phyloP scores from a whole-genome alignment of 2,113 vertebrate species.

The Regulus satrapa region DNA sequence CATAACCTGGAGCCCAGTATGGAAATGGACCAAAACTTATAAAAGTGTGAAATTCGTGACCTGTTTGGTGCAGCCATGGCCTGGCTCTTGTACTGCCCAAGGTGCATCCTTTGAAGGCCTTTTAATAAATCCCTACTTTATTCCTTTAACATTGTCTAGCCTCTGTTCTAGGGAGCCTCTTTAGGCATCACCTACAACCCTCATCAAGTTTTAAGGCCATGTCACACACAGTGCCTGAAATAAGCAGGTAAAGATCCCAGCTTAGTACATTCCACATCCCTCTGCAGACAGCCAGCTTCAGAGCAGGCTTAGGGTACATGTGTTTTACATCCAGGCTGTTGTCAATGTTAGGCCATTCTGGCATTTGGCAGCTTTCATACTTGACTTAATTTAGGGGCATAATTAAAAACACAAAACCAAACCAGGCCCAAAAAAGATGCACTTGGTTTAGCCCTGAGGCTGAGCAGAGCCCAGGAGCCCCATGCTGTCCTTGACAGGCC shows the following conservation, averaged over 20 bases:
- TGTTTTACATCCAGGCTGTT: not conserved
- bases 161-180: not conserved
- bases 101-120: not conserved
- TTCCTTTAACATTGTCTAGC: not conserved
- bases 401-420: not conserved
- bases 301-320: not conserved
- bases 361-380: not conserved
- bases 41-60: not conserved
- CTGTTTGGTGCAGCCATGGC: accelerated
- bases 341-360: not conserved
- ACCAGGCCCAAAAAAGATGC: not conserved
- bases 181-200: no score
- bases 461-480: not conserved
- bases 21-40: not conserved
- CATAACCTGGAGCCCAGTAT: not conserved
- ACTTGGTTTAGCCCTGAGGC: not conserved
- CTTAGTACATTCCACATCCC: not conserved
- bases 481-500: not conserved
- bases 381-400: not conserved
- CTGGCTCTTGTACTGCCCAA: not conserved
- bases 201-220: not conserved
- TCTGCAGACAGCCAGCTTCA: not conserved
- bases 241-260: not conserved
- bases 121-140: not conserved
- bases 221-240: not conserved